Evolutionary conservation across 2,888 invertebrate genomes (phyloP).

Genomic region (Melieria omissa): DNA sequence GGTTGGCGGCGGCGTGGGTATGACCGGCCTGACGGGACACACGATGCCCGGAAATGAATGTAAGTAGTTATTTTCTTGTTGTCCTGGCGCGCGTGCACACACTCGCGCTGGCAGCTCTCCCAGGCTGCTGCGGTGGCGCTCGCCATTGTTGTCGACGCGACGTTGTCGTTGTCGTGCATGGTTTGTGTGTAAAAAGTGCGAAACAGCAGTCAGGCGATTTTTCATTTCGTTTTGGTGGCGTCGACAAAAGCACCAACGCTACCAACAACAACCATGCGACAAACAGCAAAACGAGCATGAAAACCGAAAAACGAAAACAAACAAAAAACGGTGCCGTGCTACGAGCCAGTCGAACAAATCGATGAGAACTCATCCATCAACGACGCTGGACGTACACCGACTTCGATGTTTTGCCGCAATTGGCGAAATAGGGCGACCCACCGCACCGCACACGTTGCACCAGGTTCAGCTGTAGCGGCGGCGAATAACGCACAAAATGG

Average conservation of each 20-base stretch:
- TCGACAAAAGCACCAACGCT: conserved; percentile 11
- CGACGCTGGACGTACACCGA: conserved; percentile 12
- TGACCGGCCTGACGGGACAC: conserved; percentile 72
- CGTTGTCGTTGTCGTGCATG: neutral
- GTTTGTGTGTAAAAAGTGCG: conserved; percentile 5
- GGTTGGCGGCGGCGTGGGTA: conserved; percentile 43
- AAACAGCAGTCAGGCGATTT: conserved; percentile 20
- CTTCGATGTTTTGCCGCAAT: neutral
- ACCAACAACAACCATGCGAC: neutral
- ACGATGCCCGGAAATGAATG: conserved; percentile 83
- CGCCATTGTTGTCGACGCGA: conserved; percentile 1
- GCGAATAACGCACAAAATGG: neutral
- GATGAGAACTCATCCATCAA: conserved; percentile 30
- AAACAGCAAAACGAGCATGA: conserved; percentile 8
- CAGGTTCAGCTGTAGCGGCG: neutral
- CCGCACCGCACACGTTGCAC: neutral
- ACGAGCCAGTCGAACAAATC: conserved; percentile 14
- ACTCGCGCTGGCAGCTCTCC: neutral
- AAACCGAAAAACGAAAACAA: neutral
- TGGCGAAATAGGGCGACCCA: neutral
- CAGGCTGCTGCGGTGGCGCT: neutral
- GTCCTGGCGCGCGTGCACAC: conserved; percentile 9
- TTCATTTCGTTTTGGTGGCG: conserved; percentile 23
- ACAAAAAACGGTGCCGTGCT: conserved; percentile 5
- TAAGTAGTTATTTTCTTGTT: conserved; percentile 68